phyloP scores from a whole-genome alignment of 37 sponge, comb jelly and placozoan species.

The Halichondria panicea region DNA sequence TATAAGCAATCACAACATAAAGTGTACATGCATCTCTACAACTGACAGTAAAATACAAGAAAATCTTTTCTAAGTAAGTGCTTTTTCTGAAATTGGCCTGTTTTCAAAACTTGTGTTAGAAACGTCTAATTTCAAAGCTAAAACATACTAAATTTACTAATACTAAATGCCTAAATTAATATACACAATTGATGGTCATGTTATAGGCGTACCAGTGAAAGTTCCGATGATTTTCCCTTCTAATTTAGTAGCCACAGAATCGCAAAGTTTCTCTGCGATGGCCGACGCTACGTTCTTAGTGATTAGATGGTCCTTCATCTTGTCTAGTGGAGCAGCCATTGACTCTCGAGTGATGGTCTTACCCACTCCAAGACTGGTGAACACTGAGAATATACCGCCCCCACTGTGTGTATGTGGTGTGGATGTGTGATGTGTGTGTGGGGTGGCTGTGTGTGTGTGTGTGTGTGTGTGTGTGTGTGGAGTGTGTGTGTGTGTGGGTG shows the following conservation, averaged over 20 bases:
- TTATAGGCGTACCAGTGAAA: conserved; percentile 64
- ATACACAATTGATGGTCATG: not conserved
- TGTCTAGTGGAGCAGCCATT: conserved; percentile 81
- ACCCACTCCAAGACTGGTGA: conserved; percentile 77
- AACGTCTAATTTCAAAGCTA: too few species aligned
- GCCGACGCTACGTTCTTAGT: conserved; percentile 93
- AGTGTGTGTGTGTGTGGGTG: too few species aligned
- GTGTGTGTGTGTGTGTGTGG: conserved; percentile 15
- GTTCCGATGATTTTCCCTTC: conserved; percentile 82
- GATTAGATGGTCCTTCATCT: conserved; percentile 93
- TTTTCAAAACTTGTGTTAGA: too few species aligned
- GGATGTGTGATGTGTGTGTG: not conserved
- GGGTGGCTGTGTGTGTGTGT: not conserved
- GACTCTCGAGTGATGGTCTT: conserved; percentile 73
- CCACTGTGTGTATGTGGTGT: conserved; percentile 1
- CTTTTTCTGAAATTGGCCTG: too few species aligned
- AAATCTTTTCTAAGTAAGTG: too few species aligned
- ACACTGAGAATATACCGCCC: conserved; percentile 83
- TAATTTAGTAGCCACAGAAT: conserved; percentile 77
- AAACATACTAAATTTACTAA: too few species aligned
- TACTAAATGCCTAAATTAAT: too few species aligned
- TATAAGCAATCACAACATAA: not conserved
- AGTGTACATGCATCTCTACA: not conserved
- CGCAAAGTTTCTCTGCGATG: conserved; percentile 84
- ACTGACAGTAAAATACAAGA: too few species aligned